Evolutionary conservation across 2,797 vertebrate genomes (phyloP), one percentile per base, ranked within the genome.

Genomic region (Notoglanidium macrostoma): DNA sequence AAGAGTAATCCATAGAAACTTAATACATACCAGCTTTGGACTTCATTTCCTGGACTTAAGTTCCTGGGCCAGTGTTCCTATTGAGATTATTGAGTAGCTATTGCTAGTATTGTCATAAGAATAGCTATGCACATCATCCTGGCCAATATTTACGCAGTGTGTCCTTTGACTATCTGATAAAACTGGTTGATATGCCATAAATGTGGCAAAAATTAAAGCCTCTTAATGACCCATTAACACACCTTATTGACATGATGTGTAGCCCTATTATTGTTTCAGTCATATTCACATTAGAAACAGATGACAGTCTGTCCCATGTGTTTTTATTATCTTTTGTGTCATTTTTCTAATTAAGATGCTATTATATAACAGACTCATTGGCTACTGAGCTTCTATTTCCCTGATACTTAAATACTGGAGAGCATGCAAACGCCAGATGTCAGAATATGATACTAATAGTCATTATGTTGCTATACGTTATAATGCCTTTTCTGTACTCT

Each of bases 21-120:
- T 65, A 23, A 35, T 55, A 79, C 32, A 79, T 59, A 79, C 32
- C 44, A 40, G 19, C 32, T 5, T 40, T 49, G 59, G 23, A 17
- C 59, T 63, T 82, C 14, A 82, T 65, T 61, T 82, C 79, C 77
- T 79, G 32, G 54, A 21, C 32, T 79, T 12, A 44, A 63, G 23
- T 23, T 55, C 29, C 29, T 78, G 76, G 54, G 5, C 32, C 32
- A 6, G 32, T 65, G 40, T 49, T 29, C 44, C 5, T 44, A 79
- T 14, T 80, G 35, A 61, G 55, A 80, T 78, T 57, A 59, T 14
- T 46, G 40, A 44, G 12, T 61, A 17, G 35, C 23, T 81, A 46
- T 63, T 15, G 26, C 7, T 23, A 19, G n/a, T 55, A 8, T 29
- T 77, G n/a, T 61, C 32, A 80, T n/a, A 44, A n/a, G 21, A 59